A percentile compares a stretch with the other conserved stretches of the same genome.
These are phyloP conservation scores for Parotia lawesii DNA, from an alignment of 2,113 vertebrate genomes.

Conservation along the genomic window DNA sequence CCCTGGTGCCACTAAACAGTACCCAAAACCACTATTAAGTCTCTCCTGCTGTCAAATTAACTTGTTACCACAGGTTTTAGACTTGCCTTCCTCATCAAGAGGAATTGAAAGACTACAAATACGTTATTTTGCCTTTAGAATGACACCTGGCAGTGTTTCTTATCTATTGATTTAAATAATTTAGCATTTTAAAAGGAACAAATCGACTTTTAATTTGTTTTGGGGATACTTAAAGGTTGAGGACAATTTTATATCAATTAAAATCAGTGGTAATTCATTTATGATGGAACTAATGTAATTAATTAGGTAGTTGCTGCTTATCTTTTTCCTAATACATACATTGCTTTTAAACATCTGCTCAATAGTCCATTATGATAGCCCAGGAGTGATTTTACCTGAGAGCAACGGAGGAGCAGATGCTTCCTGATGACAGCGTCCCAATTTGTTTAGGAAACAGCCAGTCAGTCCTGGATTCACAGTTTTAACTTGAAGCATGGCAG, in stretches of 20 bases:
- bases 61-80: background rate
- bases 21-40: background rate
- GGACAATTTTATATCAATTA: slow-evolving; percentile 47
- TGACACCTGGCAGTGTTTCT: background rate
- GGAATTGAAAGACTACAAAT: background rate
- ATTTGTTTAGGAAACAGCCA: slow-evolving; percentile 66
- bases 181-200: slow-evolving; percentile 25
- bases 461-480: slow-evolving; percentile 46
- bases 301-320: slow-evolving; percentile 45
- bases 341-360: slow-evolving; percentile 66
- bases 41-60: background rate
- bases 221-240: slow-evolving; percentile 44
- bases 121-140: background rate
- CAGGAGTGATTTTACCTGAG: slow-evolving; percentile 58
- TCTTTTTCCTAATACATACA: slow-evolving; percentile 45
- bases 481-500: slow-evolving; percentile 39
- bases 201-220: slow-evolving; percentile 31
- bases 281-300: slow-evolving; percentile 56
- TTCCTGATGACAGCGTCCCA: slow-evolving; percentile 66
- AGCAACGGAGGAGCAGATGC: slow-evolving; percentile 67
- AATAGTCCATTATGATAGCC: slow-evolving; percentile 8
- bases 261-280: slow-evolving; percentile 52
- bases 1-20: background rate
- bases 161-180: slow-evolving; percentile 15
- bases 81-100: background rate